phyloP scores from a whole-genome alignment of 2,888 invertebrate species.

The Molorchus minor region DNA sequence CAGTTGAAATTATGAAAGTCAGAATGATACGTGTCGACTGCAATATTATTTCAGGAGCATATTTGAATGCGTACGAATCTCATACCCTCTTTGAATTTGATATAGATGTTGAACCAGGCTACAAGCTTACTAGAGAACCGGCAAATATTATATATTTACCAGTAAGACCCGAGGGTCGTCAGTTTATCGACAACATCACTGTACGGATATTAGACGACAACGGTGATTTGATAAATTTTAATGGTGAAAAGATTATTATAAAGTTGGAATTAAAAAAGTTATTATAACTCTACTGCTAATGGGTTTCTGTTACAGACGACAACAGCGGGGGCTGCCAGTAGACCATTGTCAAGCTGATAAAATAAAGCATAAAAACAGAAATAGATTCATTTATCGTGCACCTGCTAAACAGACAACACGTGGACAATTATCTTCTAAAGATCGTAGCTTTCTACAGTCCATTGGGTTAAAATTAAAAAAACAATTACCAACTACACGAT shows the following conservation, averaged over 20 bases:
- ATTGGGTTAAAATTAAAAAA: too few species aligned
- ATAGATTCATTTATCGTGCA: neutral
- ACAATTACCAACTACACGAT: too few species aligned
- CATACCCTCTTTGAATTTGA: conserved; percentile 25
- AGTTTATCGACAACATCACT: conserved; percentile 24
- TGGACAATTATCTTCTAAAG: too few species aligned
- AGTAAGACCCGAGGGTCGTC: conserved; percentile 3
- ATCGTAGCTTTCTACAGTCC: too few species aligned
- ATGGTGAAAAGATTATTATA: conserved; percentile 25
- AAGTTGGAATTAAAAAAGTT: conserved; percentile 22
- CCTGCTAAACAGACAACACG: too few species aligned
- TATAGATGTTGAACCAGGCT: conserved; percentile 30
- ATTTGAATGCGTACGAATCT: conserved; percentile 8
- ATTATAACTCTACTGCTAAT: neutral
- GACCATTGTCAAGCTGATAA: too few species aligned
- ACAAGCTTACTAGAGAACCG: conserved; percentile 21
- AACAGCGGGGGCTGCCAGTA: neutral
- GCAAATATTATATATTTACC: conserved; percentile 25
- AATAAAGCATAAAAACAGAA: neutral
- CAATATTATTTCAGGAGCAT: too few species aligned
- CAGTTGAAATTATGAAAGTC: conserved; percentile 25
- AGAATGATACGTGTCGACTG: conserved; percentile 20
- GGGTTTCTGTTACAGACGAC: neutral
- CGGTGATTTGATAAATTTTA: conserved; percentile 17
- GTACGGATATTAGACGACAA: conserved; percentile 21